Conservation (phyloP, 2,888 invertebrate genomes). For the Helleia helle region DNA sequence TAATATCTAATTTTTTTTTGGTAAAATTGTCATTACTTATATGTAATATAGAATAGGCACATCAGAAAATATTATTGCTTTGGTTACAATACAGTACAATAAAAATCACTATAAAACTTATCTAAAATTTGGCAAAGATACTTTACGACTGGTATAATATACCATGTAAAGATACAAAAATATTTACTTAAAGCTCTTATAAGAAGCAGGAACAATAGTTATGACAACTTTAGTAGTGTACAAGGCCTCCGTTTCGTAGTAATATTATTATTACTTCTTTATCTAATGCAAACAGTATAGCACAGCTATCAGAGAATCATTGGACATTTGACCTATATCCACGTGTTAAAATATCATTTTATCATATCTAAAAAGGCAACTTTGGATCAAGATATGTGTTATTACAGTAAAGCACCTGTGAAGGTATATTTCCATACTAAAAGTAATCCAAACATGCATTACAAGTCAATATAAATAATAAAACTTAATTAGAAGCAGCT, state of each 20-base stretch:
- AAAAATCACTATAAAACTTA: slow-evolving; percentile 57
- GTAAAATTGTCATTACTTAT: slow-evolving; percentile 39
- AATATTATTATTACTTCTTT: slow-evolving; percentile 34
- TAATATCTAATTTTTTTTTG: slow-evolving; percentile 46
- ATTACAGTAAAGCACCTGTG: slow-evolving; percentile 66
- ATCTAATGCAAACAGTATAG: slow-evolving; percentile 59
- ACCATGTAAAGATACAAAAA: slow-evolving; percentile 49
- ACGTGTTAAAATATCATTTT: slow-evolving; percentile 55
- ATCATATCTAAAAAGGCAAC: slow-evolving; percentile 72
- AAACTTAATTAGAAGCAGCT: slow-evolving; percentile 57
- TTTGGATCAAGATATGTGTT: slow-evolving; percentile 67
- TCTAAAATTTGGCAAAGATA: slow-evolving; percentile 66
- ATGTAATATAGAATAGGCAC: slow-evolving; percentile 52
- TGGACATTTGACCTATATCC: slow-evolving; percentile 58
- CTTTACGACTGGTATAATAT: slow-evolving; percentile 47
- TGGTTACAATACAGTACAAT: slow-evolving; percentile 66
- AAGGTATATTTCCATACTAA: slow-evolving; percentile 55
- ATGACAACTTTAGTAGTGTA: slow-evolving; percentile 36
- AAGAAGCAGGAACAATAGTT: slow-evolving; percentile 49
- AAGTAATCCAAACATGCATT: slow-evolving; percentile 57
- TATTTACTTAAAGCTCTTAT: slow-evolving; percentile 52
- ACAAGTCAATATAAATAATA: slow-evolving; percentile 49
- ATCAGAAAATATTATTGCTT: slow-evolving; percentile 66
- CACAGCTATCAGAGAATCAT: slow-evolving; percentile 54
- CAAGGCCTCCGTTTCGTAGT: slow-evolving; percentile 44